Percentiles rank a stretch among this genome's conserved stretches.
Conservation (phyloP, 2,888 invertebrate species). For the Pyrrhosoma nymphula region DNA sequence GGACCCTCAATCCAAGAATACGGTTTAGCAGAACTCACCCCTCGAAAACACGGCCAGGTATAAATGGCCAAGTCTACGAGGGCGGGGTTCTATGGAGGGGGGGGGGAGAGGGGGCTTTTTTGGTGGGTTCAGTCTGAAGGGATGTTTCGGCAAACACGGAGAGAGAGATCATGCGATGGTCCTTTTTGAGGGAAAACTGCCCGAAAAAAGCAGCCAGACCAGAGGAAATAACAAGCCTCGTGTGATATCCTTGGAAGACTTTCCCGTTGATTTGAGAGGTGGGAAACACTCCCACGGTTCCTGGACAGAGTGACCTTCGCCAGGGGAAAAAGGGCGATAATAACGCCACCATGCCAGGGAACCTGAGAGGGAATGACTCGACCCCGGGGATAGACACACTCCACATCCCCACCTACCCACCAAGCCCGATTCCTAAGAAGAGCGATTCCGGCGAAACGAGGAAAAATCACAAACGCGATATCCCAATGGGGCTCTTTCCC, state of each 20-base stretch:
- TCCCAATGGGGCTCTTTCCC: no score
- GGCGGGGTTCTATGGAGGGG: neutral
- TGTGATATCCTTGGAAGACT: conserved; percentile 19
- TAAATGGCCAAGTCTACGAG: conserved; percentile 4
- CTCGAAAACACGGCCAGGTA: conserved; percentile 19
- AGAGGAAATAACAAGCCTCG: conserved; percentile 21
- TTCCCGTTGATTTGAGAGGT: conserved; percentile 12
- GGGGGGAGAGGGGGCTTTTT: neutral
- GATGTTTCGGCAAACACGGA: neutral
- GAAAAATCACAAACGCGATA: neutral
- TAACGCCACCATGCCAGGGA: neutral
- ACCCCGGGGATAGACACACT: neutral
- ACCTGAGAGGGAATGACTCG: neutral
- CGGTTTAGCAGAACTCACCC: neutral
- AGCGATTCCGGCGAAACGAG: neutral
- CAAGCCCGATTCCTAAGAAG: neutral
- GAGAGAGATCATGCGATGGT: conserved; percentile 23
- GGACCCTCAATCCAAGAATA: conserved; percentile 21
- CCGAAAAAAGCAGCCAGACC: neutral
- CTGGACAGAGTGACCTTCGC: neutral
- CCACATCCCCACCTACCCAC: neutral
- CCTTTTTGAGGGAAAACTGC: neutral
- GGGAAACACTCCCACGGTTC: conserved; percentile 41
- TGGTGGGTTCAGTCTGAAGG: neutral
- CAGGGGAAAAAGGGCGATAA: neutral